These are phyloP conservation scores for Indicator indicator DNA, from an alignment of 2,113 vertebrate genomes.

Conservation along the genomic window DNA sequence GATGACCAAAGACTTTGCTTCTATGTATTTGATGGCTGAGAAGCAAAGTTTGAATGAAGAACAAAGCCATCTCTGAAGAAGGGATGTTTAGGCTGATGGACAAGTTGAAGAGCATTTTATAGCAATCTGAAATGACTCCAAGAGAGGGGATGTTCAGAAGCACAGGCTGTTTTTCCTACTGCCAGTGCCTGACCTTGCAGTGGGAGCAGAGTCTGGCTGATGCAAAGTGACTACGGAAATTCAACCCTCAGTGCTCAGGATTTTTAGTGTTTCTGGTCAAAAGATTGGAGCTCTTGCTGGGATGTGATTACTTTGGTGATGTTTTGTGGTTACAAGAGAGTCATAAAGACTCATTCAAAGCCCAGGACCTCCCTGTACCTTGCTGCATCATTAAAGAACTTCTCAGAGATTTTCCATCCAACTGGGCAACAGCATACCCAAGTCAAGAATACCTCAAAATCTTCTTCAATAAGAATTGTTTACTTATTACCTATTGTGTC, in stretches of 20 bases:
- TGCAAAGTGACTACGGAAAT: neutral
- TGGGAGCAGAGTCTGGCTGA: neutral
- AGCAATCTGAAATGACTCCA: neutral
- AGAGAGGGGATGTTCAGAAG: neutral
- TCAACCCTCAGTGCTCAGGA: rapidly evolving
- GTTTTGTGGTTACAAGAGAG: neutral
- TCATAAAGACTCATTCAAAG: neutral
- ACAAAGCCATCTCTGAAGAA: neutral
- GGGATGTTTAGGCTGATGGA: neutral
- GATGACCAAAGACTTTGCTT: neutral
- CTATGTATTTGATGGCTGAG: neutral
- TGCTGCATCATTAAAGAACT: neutral
- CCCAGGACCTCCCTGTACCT: neutral
- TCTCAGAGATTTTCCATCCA: neutral
- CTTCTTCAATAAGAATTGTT: neutral
- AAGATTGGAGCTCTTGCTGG: neutral
- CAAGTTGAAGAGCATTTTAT: neutral
- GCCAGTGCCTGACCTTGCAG: neutral
- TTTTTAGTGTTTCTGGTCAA: neutral
- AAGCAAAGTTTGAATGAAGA: neutral
- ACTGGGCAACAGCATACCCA: neutral
- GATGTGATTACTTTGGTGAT: neutral
- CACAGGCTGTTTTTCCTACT: neutral
- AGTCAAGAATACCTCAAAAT: neutral
- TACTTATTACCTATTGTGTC: neutral